Percentiles rank a stretch among this genome's conserved stretches.
phyloP scores from a whole-genome alignment of 2,797 vertebrate species.

The Gymnothorax reevesii region DNA sequence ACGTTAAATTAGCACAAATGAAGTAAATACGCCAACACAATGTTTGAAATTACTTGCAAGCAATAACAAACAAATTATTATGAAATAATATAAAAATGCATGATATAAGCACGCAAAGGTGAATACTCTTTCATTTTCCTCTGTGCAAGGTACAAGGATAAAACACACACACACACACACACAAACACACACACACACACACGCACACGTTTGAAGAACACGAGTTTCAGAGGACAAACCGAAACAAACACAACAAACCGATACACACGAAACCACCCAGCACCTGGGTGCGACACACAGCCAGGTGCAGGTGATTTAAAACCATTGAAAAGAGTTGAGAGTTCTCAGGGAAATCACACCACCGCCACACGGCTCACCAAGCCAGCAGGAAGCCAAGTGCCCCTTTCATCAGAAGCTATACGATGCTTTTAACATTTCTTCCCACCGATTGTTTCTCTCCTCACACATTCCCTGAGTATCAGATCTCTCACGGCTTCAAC shows the following conservation, averaged over 20 bases:
- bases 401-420: not conserved
- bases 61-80: not conserved
- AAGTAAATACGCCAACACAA: not conserved
- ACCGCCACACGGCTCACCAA: not conserved
- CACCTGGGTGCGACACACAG: not conserved
- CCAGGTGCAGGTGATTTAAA: slow-evolving; percentile 12
- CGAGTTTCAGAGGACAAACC: not conserved
- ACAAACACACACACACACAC: not conserved
- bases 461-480: not conserved
- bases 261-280: slow-evolving; percentile 30
- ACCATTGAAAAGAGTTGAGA: not conserved
- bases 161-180: not conserved
- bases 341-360: slow-evolving; percentile 10
- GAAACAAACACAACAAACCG: slow-evolving; percentile 8
- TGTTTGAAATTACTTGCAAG: not conserved
- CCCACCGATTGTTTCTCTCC: not conserved
- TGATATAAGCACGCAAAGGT: not conserved
- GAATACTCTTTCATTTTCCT: not conserved
- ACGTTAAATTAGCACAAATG: not conserved
- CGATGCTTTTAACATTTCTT: not conserved
- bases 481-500: slow-evolving; percentile 1
- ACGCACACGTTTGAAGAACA: not conserved
- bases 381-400: not conserved
- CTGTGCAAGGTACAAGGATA: not conserved
- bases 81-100: not conserved